These are phyloP conservation scores for Anas flavirostris DNA, from an alignment of 2,797 vertebrate genomes.

Conservation along the genomic window DNA sequence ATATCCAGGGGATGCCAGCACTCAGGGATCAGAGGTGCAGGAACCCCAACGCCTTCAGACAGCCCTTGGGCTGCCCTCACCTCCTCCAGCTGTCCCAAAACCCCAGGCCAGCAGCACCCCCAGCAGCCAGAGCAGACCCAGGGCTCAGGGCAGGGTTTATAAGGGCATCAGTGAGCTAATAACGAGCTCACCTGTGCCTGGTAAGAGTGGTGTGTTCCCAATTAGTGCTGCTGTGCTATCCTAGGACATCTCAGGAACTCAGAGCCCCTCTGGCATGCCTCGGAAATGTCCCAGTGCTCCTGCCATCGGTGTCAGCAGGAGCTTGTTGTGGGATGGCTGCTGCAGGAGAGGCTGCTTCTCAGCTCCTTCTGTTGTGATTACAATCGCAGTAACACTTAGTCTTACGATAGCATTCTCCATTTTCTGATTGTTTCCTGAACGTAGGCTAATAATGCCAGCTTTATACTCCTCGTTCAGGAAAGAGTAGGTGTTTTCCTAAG, in stretches of 20 bases:
- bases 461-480: rapidly evolving
- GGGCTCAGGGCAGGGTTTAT: not conserved
- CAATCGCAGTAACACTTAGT: not conserved
- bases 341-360: not conserved
- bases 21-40: rapidly evolving
- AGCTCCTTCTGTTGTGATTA: not conserved
- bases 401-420: not conserved
- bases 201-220: not conserved
- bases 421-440: not conserved
- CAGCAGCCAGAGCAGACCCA: not conserved
- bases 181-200: not conserved
- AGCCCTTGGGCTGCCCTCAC: not conserved
- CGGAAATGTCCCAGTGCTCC: not conserved
- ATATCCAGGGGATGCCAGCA: not conserved
- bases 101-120: not conserved
- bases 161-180: not conserved
- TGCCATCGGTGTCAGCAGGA: not conserved
- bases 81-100: not conserved
- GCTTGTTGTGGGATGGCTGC: not conserved
- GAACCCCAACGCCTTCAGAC: not conserved
- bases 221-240: not conserved
- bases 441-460: not conserved
- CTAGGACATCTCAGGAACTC: not conserved
- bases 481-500: not conserved
- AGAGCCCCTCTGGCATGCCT: not conserved